A percentile compares a stretch with the other conserved stretches of the same genome.
These are phyloP conservation scores for Drosophila murphyi DNA, from an alignment of 1,140 invertebrate genomes.

Conservation along the genomic window DNA sequence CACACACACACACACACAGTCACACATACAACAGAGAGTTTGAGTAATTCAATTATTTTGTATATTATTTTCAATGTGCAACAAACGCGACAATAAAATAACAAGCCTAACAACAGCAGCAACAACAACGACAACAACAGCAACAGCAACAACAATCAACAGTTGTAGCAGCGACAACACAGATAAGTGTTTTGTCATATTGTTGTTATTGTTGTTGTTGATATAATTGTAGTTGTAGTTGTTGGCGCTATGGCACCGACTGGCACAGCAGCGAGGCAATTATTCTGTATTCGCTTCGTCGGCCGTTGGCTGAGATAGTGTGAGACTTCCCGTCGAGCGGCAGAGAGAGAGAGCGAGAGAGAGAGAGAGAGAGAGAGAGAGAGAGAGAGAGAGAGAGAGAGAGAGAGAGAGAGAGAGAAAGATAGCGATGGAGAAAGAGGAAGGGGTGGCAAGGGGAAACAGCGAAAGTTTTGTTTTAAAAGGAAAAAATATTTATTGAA, in stretches of 20 bases:
- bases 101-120: constrained; percentile 51
- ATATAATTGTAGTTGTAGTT: constrained; percentile 22
- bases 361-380: background rate
- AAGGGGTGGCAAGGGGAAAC: constrained; percentile 21
- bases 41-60: constrained; percentile 81
- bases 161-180: constrained; percentile 31
- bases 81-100: constrained; percentile 80
- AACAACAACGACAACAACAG: constrained; percentile 50
- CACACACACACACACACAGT: constrained; percentile 17
- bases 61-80: constrained; percentile 82
- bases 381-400: background rate
- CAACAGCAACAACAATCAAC: constrained; percentile 46
- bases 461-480: constrained; percentile 49
- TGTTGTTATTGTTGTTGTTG: constrained; percentile 48
- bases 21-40: constrained; percentile 11
- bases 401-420: constrained; percentile 12
- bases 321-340: constrained; percentile 59
- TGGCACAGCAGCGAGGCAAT: constrained; percentile 65
- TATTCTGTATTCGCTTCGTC: constrained; percentile 69
- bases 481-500: constrained; percentile 43
- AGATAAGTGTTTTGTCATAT: constrained; percentile 53
- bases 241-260: constrained; percentile 78
- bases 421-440: background rate
- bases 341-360: background rate
- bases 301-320: constrained; percentile 70